phyloP scores from a whole-genome alignment of 2,113 vertebrate species.

The Opisthocomus hoazin region DNA sequence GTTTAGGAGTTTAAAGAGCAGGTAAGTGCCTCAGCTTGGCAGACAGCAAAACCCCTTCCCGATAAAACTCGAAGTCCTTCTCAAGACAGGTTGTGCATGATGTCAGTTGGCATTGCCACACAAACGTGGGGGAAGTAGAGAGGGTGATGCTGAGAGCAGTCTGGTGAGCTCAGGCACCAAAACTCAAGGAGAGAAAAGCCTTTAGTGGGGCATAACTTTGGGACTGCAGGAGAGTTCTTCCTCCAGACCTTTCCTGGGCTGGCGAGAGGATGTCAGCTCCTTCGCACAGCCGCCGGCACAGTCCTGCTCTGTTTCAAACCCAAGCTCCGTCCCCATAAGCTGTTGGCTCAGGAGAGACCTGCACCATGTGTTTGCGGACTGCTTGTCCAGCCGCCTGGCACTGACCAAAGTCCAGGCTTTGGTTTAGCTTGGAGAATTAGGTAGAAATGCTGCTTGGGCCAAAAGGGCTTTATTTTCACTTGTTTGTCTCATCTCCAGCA shows the following conservation, averaged over 20 bases:
- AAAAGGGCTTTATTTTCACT: neutral
- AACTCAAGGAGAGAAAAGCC: neutral
- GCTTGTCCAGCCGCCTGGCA: neutral
- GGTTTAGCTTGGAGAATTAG: neutral
- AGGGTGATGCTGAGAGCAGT: neutral
- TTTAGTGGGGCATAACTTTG: neutral
- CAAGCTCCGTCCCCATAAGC: neutral
- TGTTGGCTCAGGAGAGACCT: neutral
- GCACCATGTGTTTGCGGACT: neutral
- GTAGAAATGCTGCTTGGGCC: neutral
- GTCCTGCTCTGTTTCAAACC: neutral
- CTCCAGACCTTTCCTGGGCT: neutral
- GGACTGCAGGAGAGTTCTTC: neutral
- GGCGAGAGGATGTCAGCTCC: neutral
- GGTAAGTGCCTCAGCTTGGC: neutral
- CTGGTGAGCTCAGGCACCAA: neutral
- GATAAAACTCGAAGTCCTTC: neutral
- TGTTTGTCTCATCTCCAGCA: neutral
- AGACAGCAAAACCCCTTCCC: neutral
- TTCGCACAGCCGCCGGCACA: neutral
- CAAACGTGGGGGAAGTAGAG: fast-evolving
- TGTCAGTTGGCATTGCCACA: neutral
- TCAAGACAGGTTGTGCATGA: neutral
- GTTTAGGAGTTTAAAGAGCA: neutral
- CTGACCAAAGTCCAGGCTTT: neutral